Evolutionary conservation across 1,140 invertebrate genomes (phyloP).

Genomic region (Camponotus floridanus): DNA sequence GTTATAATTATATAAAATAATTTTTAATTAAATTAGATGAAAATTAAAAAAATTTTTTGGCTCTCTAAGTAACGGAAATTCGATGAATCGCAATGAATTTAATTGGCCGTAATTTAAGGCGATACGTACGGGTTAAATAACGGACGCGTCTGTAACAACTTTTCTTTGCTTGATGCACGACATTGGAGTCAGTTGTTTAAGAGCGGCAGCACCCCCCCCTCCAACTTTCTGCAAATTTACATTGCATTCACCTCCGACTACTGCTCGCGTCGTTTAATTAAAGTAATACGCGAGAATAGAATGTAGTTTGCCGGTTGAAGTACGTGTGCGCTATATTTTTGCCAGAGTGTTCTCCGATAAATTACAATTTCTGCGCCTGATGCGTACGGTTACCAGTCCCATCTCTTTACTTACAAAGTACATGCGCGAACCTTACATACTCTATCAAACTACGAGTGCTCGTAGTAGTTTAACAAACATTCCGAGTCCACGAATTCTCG

Average conservation of each 20-base stretch:
- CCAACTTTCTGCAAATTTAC: slow-evolving; percentile 61
- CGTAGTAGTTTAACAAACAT: slow-evolving; percentile 15
- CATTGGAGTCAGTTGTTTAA: slow-evolving; percentile 49
- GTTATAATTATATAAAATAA: not conserved
- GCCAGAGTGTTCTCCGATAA: slow-evolving; percentile 30
- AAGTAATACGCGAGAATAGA: slow-evolving; percentile 57
- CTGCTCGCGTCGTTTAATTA: slow-evolving; percentile 52
- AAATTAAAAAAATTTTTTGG: not conserved
- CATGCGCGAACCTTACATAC: slow-evolving; percentile 44
- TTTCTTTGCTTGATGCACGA: slow-evolving; percentile 47
- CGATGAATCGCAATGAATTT: slow-evolving; percentile 1
- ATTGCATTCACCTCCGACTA: slow-evolving; percentile 18
- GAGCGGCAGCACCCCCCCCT: slow-evolving; percentile 21
- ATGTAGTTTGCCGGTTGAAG: slow-evolving; percentile 45
- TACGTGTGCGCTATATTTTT: slow-evolving; percentile 49
- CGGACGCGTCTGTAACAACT: slow-evolving; percentile 45
- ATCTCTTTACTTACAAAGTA: slow-evolving; percentile 48
- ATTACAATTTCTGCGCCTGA: slow-evolving; percentile 54
- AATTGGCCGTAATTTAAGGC: slow-evolving; percentile 34
- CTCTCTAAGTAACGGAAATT: not conserved
- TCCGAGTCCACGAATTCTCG: not conserved
- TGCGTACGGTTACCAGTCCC: slow-evolving; percentile 20
- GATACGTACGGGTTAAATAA: slow-evolving; percentile 27
- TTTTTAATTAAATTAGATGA: not conserved
- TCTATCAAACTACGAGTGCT: slow-evolving; percentile 20